Conservation (phyloP, 2,113 vertebrate genomes). For the Poicephalus meyeri region DNA sequence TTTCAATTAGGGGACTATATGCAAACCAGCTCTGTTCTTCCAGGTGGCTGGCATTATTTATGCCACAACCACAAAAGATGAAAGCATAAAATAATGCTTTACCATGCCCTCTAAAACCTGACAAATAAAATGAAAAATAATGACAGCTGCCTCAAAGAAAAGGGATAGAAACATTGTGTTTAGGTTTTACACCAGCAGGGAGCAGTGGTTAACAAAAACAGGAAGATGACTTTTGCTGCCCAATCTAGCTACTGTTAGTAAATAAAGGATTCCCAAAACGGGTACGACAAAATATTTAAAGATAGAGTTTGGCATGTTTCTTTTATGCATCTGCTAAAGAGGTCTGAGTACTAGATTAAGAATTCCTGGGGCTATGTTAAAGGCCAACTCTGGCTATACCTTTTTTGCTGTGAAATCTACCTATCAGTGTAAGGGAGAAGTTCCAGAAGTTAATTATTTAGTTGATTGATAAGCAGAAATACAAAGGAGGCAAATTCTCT, state of each 20-base stretch:
- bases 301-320: not conserved
- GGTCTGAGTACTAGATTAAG: not conserved
- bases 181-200: slow-evolving; percentile 19
- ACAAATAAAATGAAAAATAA: not conserved
- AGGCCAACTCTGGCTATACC: not conserved
- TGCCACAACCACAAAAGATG: not conserved
- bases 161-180: not conserved
- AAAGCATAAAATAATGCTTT: not conserved
- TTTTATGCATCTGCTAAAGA: not conserved
- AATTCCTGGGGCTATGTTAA: not conserved
- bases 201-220: slow-evolving; percentile 24
- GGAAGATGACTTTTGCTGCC: not conserved
- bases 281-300: fast-evolving
- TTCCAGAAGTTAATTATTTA: not conserved
- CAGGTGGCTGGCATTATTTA: not conserved
- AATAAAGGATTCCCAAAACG: not conserved
- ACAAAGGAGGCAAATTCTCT: not conserved
- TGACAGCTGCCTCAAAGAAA: not conserved
- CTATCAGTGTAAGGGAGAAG: not conserved
- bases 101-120: not conserved
- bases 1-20: fast-evolving
- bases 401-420: not conserved
- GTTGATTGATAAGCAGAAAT: not conserved
- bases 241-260: not conserved
- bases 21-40: not conserved